phyloP scores from a whole-genome alignment of 1,140 invertebrate genomes.

The Scaptodrosophila lebanonensis region DNA sequence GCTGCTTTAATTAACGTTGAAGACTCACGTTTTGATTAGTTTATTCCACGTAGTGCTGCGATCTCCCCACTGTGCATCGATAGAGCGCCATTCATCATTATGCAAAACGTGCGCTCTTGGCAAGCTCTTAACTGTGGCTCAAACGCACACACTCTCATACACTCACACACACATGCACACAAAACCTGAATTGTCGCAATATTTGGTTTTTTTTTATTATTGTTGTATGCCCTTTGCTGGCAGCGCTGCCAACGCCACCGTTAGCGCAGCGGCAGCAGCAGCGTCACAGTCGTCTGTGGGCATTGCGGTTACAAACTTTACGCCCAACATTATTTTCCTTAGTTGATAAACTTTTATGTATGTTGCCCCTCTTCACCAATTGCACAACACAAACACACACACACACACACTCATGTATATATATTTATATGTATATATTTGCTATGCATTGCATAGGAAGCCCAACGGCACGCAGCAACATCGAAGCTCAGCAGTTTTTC shows the following conservation, averaged over 20 bases:
- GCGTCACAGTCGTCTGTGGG: constrained; percentile 35
- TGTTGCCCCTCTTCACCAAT: constrained; percentile 21
- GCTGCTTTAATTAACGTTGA: too few relatives aligned
- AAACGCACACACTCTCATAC: constrained; percentile 10
- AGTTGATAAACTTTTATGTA: constrained; percentile 72
- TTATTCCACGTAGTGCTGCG: too few relatives aligned
- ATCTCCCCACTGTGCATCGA: too few relatives aligned
- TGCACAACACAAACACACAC: too few relatives aligned
- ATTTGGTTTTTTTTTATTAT: constrained; percentile 73
- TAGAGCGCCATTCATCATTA: constrained; percentile 64
- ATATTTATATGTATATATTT: too few relatives aligned
- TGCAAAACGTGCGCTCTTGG: constrained; percentile 68
- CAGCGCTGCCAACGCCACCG: not conserved
- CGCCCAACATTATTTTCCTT: constrained; percentile 72
- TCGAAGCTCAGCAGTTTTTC: constrained; percentile 19
- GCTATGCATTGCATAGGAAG: constrained; percentile 13
- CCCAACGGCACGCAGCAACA: not conserved
- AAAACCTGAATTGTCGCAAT: constrained; percentile 60
- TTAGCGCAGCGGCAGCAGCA: not conserved
- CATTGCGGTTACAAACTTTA: constrained; percentile 68
- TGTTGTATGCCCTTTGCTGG: constrained; percentile 40
- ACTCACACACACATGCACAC: constrained; percentile 8
- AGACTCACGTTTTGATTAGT: too few relatives aligned
- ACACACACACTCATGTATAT: too few relatives aligned
- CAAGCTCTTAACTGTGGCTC: constrained; percentile 47